A percentile compares a stretch with the other conserved stretches of the same genome.
phyloP scores from a whole-genome alignment of 2,797 vertebrate genomes.

The Alcedo quadribrachys region DNA sequence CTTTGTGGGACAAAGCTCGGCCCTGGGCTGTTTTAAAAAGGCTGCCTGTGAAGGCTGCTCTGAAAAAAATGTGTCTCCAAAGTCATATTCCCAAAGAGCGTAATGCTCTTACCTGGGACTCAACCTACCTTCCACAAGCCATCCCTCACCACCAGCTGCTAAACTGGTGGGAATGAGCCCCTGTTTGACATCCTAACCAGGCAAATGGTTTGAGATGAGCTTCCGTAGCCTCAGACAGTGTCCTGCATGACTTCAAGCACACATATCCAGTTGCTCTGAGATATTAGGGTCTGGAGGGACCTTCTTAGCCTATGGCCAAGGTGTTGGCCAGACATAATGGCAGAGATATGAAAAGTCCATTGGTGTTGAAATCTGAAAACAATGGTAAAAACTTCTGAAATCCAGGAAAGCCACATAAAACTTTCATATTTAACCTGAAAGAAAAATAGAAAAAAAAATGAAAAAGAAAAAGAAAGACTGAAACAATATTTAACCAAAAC shows the following conservation, averaged over 20 bases:
- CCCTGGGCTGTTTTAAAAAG: background rate
- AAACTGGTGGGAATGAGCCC: background rate
- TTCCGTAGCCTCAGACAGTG: background rate
- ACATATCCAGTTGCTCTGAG: background rate
- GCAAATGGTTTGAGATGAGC: background rate
- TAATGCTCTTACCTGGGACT: background rate
- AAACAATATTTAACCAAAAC: background rate
- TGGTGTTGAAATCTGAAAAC: background rate
- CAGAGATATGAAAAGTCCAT: background rate
- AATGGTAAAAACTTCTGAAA: background rate
- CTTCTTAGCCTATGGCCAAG: background rate
- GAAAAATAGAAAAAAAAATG: background rate
- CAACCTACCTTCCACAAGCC: background rate
- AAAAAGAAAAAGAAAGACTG: background rate
- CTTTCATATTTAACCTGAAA: background rate
- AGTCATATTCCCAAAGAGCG: background rate
- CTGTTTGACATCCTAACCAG: rapidly evolving
- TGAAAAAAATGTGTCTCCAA: background rate
- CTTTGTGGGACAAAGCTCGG: background rate
- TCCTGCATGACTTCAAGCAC: background rate
- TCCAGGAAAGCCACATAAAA: background rate
- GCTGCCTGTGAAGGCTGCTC: background rate
- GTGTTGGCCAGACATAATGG: background rate
- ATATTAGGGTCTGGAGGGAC: background rate
- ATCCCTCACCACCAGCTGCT: background rate